These are phyloP conservation scores for Daktulosphaira vitifoliae DNA, from an alignment of 1,140 invertebrate genomes.

Conservation along the genomic window DNA sequence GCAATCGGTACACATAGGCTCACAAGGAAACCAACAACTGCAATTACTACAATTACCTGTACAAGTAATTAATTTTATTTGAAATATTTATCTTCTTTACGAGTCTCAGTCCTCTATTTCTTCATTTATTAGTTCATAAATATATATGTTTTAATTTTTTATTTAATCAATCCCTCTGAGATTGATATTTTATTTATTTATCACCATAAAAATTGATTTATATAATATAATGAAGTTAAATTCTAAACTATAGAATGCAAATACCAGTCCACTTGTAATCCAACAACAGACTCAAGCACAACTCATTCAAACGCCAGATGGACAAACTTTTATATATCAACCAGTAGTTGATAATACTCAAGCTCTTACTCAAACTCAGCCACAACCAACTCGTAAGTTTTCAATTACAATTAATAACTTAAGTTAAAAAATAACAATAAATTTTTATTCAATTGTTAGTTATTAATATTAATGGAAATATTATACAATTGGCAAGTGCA, in stretches of 20 bases:
- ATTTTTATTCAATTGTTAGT: too few species aligned
- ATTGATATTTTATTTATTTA: too few species aligned
- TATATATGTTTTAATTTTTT: too few species aligned
- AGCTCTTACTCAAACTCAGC: conserved; percentile 48
- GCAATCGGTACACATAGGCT: not conserved
- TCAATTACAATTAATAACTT: not conserved
- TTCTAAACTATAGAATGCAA: conserved; percentile 38
- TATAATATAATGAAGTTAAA: too few species aligned
- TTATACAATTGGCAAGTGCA: conserved; percentile 54
- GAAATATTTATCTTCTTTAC: too few species aligned
- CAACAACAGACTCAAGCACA: conserved; percentile 58
- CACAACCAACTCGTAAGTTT: conserved; percentile 50
- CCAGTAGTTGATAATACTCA: conserved; percentile 53
- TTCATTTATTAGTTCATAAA: too few species aligned
- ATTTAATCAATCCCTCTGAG: too few species aligned
- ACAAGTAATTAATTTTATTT: not conserved
- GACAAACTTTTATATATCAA: conserved; percentile 87
- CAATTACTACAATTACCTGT: conserved; percentile 7
- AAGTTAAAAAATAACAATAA: too few species aligned
- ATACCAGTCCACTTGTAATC: conserved; percentile 48
- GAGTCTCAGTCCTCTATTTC: too few species aligned
- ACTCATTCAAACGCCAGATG: conserved; percentile 82
- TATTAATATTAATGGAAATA: conserved; percentile 63
- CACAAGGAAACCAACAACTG: not conserved
- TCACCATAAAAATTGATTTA: too few species aligned